phyloP scores from a whole-genome alignment of 2,888 invertebrate genomes.

The Lucinisca nassula region DNA sequence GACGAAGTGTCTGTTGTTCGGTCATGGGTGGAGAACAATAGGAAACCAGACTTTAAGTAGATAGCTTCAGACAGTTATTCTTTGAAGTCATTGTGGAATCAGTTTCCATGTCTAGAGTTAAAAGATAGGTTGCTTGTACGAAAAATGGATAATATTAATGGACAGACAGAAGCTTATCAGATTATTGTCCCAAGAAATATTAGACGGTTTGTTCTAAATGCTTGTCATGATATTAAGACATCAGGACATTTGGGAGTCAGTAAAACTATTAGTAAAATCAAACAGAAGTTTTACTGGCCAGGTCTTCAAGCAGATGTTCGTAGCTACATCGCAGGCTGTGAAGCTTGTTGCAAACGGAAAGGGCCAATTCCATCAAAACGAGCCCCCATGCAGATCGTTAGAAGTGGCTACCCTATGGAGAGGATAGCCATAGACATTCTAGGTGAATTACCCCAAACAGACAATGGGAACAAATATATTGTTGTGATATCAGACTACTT shows the following conservation, averaged over 20 bases:
- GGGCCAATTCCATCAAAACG: no score
- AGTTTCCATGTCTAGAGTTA: neutral
- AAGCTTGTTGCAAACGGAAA: no score
- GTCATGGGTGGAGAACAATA: neutral
- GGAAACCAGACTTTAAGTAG: neutral
- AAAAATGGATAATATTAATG: neutral
- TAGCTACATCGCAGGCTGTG: neutral
- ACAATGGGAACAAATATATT: neutral
- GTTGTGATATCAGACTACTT: neutral
- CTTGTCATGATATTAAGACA: neutral
- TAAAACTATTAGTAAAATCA: neutral
- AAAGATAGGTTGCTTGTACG: neutral
- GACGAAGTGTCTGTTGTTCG: neutral
- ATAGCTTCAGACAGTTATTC: neutral
- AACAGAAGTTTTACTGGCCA: neutral
- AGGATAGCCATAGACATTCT: neutral
- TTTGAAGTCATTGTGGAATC: neutral
- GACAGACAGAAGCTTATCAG: neutral
- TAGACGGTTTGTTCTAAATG: neutral
- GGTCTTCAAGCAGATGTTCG: neutral
- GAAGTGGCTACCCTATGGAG: conserved; percentile 1
- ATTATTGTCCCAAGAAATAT: neutral
- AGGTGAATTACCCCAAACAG: neutral
- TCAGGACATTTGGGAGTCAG: neutral
- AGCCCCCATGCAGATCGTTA: no score